phyloP scores from a whole-genome alignment of 2,888 invertebrate genomes.

The Brassicogethes aeneus region DNA sequence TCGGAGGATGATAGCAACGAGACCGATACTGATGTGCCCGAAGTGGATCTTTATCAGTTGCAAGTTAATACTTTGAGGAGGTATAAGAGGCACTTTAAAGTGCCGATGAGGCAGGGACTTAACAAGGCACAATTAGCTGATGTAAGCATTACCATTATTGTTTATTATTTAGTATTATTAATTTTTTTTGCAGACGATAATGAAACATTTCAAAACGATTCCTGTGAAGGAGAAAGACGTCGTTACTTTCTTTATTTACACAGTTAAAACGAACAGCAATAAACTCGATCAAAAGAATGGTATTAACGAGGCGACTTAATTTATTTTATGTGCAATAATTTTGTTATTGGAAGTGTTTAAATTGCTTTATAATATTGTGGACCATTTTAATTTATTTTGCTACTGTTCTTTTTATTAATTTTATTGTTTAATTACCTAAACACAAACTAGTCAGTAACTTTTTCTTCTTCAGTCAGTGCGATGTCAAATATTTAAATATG shows the following conservation, averaged over 20 bases:
- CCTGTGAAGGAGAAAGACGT: constrained; percentile 93
- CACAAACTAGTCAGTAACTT: too few species aligned
- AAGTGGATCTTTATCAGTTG: constrained; percentile 87
- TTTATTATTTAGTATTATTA: too few species aligned
- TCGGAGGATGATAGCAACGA: constrained; percentile 93
- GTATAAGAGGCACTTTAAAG: constrained; percentile 90
- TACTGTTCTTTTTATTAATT: too few species aligned
- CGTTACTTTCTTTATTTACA: constrained; percentile 90
- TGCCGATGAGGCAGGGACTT: constrained; percentile 81
- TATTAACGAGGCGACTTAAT: constrained; percentile 52
- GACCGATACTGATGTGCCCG: constrained; percentile 84
- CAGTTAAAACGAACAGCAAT: constrained; percentile 88
- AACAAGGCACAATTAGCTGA: constrained; percentile 95
- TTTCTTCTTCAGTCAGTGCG: too few species aligned
- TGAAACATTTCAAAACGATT: constrained; percentile 92
- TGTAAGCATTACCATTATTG: constrained; percentile 49
- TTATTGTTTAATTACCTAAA: too few species aligned
- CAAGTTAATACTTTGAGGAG: constrained; percentile 90
- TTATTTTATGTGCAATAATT: constrained; percentile 12
- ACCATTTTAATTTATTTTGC: too few species aligned
- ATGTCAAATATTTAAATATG: too few species aligned
- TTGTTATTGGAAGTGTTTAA: too few species aligned
- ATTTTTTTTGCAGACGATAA: constrained; percentile 69
- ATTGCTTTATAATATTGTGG: too few species aligned
- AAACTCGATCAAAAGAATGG: constrained; percentile 79